These are phyloP conservation scores for Lamprologus speciosus DNA, from an alignment of 2,113 vertebrate species.

Conservation along the genomic window DNA sequence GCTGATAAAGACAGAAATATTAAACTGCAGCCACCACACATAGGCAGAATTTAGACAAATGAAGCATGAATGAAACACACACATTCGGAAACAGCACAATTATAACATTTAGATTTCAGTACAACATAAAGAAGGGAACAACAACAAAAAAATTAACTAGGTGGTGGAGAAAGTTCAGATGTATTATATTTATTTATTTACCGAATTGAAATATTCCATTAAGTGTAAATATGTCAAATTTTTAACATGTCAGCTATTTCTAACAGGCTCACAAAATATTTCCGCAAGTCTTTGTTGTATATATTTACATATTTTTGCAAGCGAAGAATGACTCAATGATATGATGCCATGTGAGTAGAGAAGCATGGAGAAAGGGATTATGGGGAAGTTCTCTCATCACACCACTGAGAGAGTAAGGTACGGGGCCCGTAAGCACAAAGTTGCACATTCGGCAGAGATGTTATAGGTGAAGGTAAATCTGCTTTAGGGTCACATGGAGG, in stretches of 20 bases:
- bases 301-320: background rate
- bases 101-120: background rate
- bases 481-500: background rate
- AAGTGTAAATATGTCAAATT: background rate
- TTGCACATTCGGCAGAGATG: background rate
- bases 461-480: background rate
- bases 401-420: background rate
- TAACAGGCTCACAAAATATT: background rate
- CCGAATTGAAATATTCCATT: background rate
- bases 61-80: background rate
- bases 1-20: slow-evolving; percentile 66
- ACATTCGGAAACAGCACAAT: background rate
- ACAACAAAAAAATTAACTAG: background rate
- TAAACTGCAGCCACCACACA: background rate
- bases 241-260: background rate
- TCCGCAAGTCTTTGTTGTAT: background rate
- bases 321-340: slow-evolving; percentile 17
- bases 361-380: slow-evolving; percentile 51
- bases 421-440: background rate
- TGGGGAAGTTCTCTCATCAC: slow-evolving; percentile 1
- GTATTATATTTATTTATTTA: background rate
- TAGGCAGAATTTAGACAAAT: background rate
- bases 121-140: background rate
- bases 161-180: background rate
- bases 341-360: slow-evolving; percentile 8